phyloP scores from a whole-genome alignment of 1,140 invertebrate species.

The Scaptomyza graminum region DNA sequence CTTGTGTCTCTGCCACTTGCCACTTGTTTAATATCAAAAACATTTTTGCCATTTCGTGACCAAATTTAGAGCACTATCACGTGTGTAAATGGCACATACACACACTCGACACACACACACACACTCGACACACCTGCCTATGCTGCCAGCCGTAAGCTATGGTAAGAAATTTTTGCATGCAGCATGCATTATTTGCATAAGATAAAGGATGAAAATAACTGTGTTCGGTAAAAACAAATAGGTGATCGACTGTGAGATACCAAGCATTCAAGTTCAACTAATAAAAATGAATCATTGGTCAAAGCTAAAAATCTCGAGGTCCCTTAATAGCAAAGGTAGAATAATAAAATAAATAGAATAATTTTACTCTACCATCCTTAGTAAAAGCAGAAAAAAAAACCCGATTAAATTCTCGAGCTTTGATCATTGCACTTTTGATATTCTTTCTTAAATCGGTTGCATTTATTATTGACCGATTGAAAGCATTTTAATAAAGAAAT shows the following conservation, averaged over 20 bases:
- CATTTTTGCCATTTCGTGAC: conserved; percentile 71
- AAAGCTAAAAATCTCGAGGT: too few relatives aligned
- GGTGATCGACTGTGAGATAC: not conserved
- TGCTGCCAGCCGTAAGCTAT: conserved; percentile 35
- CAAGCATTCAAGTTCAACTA: not conserved
- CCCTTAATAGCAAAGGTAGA: too few relatives aligned
- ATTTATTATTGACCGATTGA: too few relatives aligned
- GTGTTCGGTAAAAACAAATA: not conserved
- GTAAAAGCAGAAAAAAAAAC: too few relatives aligned
- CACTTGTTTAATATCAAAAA: conserved; percentile 62
- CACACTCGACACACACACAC: conserved; percentile 3
- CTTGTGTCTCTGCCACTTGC: conserved; percentile 11
- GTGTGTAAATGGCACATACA: conserved; percentile 52
- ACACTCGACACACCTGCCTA: conserved; percentile 59
- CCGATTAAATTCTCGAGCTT: too few relatives aligned
- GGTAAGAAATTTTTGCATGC: conserved; percentile 59
- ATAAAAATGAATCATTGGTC: not conserved
- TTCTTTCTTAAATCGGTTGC: too few relatives aligned
- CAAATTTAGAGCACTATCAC: conserved; percentile 72
- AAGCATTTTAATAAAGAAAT: too few relatives aligned
- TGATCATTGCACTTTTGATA: too few relatives aligned
- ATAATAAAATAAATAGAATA: too few relatives aligned
- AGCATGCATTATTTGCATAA: conserved; percentile 76
- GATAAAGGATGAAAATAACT: conserved; percentile 68
- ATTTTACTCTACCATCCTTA: too few relatives aligned